Conservation (phyloP, 2,797 vertebrate genomes). For the Pseudotriccus pelzelni region DNA sequence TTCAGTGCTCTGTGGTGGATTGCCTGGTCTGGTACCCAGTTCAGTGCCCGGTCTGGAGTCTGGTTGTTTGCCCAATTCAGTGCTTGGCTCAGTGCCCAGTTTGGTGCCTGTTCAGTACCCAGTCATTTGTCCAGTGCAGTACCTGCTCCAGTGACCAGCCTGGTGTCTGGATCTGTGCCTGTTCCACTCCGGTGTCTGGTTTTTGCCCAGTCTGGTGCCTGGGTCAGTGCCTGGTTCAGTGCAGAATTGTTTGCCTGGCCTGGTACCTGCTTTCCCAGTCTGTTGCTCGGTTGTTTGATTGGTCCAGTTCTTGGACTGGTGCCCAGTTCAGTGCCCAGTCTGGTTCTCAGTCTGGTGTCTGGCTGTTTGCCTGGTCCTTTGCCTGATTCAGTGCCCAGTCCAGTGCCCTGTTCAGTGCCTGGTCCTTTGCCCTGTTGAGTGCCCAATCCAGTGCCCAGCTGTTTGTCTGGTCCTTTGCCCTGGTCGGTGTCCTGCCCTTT, state of each 20-base stretch:
- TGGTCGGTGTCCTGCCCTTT: too few relatives aligned
- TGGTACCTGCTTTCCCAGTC: neutral
- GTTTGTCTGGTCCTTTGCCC: neutral
- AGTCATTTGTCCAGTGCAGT: neutral
- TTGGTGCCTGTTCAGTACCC: neutral
- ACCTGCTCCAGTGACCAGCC: neutral
- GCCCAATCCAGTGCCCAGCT: neutral
- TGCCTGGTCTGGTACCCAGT: too few relatives aligned
- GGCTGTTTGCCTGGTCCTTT: neutral
- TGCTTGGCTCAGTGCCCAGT: neutral
- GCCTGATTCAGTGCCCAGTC: neutral
- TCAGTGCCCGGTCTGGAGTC: too few relatives aligned
- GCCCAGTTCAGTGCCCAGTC: neutral
- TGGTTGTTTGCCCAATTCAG: neutral
- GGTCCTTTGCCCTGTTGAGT: rapidly evolving
- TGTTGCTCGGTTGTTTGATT: too few relatives aligned
- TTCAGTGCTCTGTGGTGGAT: neutral
- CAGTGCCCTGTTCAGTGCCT: neutral
- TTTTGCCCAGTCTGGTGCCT: neutral
- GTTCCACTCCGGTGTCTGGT: too few relatives aligned
- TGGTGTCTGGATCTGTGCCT: too few relatives aligned
- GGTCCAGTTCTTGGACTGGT: neutral
- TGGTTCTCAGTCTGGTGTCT: too few relatives aligned
- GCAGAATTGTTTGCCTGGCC: too few relatives aligned
- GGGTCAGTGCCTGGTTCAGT: too few relatives aligned